phyloP scores from a whole-genome alignment of 2,888 invertebrate species.

The Drosophila dives region DNA sequence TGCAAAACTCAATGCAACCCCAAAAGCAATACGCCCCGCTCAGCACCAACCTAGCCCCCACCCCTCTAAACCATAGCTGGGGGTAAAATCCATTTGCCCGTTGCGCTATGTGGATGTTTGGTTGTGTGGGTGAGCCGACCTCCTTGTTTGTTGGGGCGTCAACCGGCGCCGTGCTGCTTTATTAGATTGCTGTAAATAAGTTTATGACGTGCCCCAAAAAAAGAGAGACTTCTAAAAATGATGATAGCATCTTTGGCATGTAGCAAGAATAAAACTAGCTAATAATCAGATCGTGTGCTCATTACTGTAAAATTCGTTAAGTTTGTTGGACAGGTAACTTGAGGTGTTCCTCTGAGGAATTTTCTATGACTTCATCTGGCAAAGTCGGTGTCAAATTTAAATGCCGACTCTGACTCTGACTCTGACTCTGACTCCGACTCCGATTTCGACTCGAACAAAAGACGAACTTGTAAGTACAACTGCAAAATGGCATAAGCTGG shows the following conservation, averaged over 20 bases:
- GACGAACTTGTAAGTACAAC: constrained; percentile 17
- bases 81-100: constrained; percentile 57
- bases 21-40: constrained; percentile 51
- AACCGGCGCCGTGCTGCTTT: constrained; percentile 74
- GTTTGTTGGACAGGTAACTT: constrained; percentile 14
- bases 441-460: constrained; percentile 22
- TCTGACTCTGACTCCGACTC: constrained; percentile 1
- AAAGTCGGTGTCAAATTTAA: constrained; percentile 51
- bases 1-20: constrained; percentile 81
- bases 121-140: constrained; percentile 2
- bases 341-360: constrained; percentile 47
- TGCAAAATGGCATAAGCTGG: constrained; percentile 20
- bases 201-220: constrained; percentile 70
- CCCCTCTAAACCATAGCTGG: constrained; percentile 3
- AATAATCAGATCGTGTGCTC: constrained; percentile 28
- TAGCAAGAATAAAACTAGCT: constrained; percentile 20
- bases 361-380: constrained; percentile 67
- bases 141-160: constrained; percentile 52
- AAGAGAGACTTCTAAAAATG: not conserved
- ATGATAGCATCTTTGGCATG: constrained; percentile 20
- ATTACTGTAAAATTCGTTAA: constrained; percentile 27
- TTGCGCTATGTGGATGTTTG: constrained; percentile 7
- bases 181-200: constrained; percentile 78
- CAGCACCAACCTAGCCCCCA: not conserved
- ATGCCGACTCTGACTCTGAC: constrained; percentile 9